These are phyloP conservation scores for Cyprinodon tularosa DNA, from an alignment of 2,113 vertebrate species.

Conservation along the genomic window DNA sequence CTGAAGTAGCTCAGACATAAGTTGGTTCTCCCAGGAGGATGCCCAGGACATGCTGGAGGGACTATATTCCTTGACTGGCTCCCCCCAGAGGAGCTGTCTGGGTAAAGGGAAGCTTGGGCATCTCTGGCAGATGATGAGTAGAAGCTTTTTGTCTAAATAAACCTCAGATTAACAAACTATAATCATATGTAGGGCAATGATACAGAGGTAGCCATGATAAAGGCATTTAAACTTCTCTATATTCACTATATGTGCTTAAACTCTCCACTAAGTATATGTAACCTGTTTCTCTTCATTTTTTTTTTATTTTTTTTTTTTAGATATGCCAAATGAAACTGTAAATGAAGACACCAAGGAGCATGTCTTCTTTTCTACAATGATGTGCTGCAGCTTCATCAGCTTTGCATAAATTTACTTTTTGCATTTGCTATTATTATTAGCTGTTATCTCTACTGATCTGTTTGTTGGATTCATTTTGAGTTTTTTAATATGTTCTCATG, in stretches of 20 bases:
- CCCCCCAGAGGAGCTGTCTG: too few species aligned
- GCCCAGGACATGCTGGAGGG: too few species aligned
- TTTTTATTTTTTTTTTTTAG: slow-evolving; percentile 62
- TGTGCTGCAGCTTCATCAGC: slow-evolving; percentile 71
- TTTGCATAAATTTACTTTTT: slow-evolving; percentile 61
- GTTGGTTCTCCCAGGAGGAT: too few species aligned
- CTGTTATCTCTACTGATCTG: not conserved
- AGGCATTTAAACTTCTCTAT: not conserved
- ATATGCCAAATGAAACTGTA: slow-evolving; percentile 74
- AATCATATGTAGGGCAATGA: not conserved
- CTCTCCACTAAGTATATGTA: not conserved
- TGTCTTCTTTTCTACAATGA: slow-evolving; percentile 77
- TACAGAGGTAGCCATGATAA: not conserved
- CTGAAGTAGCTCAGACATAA: too few species aligned
- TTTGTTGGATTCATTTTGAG: not conserved
- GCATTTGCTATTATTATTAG: not conserved
- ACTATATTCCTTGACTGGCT: too few species aligned
- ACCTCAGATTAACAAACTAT: not conserved
- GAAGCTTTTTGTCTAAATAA: not conserved
- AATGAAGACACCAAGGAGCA: slow-evolving; percentile 69
- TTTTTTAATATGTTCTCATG: slow-evolving; percentile 2
- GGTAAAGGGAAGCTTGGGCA: too few species aligned
- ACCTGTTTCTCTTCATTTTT: not conserved
- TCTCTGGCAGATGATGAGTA: too few species aligned
- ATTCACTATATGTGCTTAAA: not conserved